phyloP scores from a whole-genome alignment of 2,797 vertebrate genomes.

The Sebastes umbrosus region DNA sequence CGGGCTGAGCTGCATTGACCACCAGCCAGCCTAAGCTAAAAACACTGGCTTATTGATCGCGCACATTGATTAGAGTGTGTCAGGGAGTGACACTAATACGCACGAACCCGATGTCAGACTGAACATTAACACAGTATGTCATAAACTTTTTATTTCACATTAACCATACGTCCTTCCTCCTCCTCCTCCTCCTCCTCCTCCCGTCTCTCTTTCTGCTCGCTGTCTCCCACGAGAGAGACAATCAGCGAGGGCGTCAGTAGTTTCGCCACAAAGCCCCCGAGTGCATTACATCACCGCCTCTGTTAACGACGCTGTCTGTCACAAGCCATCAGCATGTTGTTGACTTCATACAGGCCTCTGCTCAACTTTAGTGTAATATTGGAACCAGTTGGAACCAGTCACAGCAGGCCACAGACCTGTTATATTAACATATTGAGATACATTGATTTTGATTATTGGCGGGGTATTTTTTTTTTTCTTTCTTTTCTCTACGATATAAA shows the following conservation, averaged over 20 bases:
- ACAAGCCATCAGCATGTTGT: constrained; percentile 53
- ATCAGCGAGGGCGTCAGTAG: constrained; percentile 68
- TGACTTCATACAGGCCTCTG: constrained; percentile 59
- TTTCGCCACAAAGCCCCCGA: constrained; percentile 64
- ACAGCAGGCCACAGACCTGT: constrained; percentile 23
- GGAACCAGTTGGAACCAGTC: constrained; percentile 54
- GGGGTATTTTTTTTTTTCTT: not conserved
- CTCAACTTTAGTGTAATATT: constrained; percentile 49
- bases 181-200: not conserved
- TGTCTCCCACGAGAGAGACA: constrained; percentile 54
- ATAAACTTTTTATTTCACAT: constrained; percentile 44
- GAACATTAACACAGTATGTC: constrained; percentile 26
- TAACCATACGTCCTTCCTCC: constrained; percentile 15
- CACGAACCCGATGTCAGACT: not conserved
- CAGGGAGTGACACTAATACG: constrained; percentile 14
- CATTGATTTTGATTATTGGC: constrained; percentile 13
- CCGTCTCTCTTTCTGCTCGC: constrained; percentile 17
- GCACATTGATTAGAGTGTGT: constrained; percentile 50
- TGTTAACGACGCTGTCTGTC: constrained; percentile 61
- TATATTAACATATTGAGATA: constrained; percentile 8
- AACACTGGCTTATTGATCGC: constrained; percentile 68
- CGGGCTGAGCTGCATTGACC: constrained; percentile 48
- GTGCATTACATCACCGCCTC: constrained; percentile 73
- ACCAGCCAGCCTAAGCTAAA: constrained; percentile 45
- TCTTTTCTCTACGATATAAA: not conserved